Base-by-base conservation (phyloP, 2,113 vertebrate genomes). In the Coptodon rendalli region DNA sequence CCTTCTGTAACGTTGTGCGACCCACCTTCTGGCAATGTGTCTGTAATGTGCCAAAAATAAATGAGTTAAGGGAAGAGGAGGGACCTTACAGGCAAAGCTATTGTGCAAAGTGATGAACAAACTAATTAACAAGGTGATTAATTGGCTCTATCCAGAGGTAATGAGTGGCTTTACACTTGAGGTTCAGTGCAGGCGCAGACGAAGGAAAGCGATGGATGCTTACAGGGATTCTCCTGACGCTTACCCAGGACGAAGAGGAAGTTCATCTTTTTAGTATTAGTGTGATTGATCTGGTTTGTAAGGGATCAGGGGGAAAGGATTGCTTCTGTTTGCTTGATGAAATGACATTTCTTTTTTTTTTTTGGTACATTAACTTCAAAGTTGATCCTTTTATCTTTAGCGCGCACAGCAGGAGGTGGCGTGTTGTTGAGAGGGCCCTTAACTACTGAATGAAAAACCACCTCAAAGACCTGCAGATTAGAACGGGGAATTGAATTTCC, bases 101-200 rank as follows among this genome's bases (percentile, higher is more conserved):
- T 79, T 85, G 71, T 85, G n/a, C 12, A 9, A 68, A 78, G 24
- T 82, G 80, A 87, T 94, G 90, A 85, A 91, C 92, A 83, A 87
- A 81, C 63, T 50, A 86, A 87, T 89, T 84, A 89, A 82, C 50
- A 14, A 90, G 80, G 12, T 84, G 88, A 92, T 89, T 94, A 57
- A 93, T 89, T 78, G 6, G 7, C 13, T 68, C 27, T 7, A 43
- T 57, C 29, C 29, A 52, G 81, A 68, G 78, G 43, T 73, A 87
- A 92, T 52, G 48, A 89, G 19, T 8, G 12, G 63, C 81, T 80
- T 59, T 78, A 27, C 48, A 31, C 63, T 83, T 24, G 24, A 87
- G 85, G 31, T 80, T 27, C 11, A 3, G 31, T 54, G 17, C 66
- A 24, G 50, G 6, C 56, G 12, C 76, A 84, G 61, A 2, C 38